Evolutionary conservation across 2,888 invertebrate genomes (phyloP), one percentile per base, ranked within the genome.

Genomic region (Erebia palarica): DNA sequence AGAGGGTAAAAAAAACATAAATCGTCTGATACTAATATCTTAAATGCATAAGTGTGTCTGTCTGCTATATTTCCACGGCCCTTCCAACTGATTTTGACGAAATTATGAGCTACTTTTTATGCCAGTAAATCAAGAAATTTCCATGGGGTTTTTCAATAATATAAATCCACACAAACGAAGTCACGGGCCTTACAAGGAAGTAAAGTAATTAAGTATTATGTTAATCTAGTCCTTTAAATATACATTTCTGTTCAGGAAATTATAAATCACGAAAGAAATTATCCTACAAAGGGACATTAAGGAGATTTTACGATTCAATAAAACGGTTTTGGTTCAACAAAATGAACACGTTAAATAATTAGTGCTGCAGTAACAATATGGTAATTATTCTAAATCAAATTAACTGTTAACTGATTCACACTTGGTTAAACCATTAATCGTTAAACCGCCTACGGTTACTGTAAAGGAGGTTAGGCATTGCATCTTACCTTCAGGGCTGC

Each of bases 321-420:
- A 66, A 66, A 66, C 66, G 18, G 47, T 21, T 55, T 36, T 5
- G n/a, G 66, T 47, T 44, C 4, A 55, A 66, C 57, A 66, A 66
- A 36, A 66, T 58, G 27, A 42, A 42, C 42, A 57, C 65, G 27
- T 66, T 66, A 44, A 58, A 47, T 21, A n/a, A 44, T 42, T 18
- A 47, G n/a, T 14, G 63, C 47, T 9, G 42, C 4, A 21, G 16
- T 49, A 63, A 66, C 66, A 66, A 66, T 66, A 66, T 66, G 66
- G 66, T 66, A 66, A 66, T 66, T 66, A 66, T 66, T 66, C 66
- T 66, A 66, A 66, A 66, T 66, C 66, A 66, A 66, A 58, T 66
- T 66, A 66, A 66, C 57, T 66, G 66, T 57, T 57, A 63, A 66
- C 66, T 58, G 57, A 66, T 66, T 66, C 66, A 58, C 66, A 66